phyloP scores from a whole-genome alignment of 35 echinoderm and acorn worm genomes.

The Ophioderma brevispina region DNA sequence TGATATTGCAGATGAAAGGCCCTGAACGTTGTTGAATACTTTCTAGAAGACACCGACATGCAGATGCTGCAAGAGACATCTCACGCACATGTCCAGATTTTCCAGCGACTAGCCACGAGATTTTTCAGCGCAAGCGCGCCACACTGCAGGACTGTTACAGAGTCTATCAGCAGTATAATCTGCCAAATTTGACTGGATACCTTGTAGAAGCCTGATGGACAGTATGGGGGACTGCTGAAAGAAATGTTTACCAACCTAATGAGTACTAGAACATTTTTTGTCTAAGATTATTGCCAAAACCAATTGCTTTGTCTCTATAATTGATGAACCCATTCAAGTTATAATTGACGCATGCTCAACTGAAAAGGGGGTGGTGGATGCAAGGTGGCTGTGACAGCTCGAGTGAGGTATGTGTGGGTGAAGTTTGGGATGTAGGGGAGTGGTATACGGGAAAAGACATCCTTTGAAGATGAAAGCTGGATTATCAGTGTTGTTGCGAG shows the following conservation, averaged over 20 bases:
- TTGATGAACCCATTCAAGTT: too few species aligned
- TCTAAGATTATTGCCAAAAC: too few species aligned
- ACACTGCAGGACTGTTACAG: slow-evolving; percentile 93
- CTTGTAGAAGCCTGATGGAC: slow-evolving; percentile 52
- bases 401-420: too few species aligned
- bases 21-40: slow-evolving; percentile 84
- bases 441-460: too few species aligned
- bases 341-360: too few species aligned
- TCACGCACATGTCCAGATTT: slow-evolving; percentile 86
- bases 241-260: slow-evolving; percentile 81
- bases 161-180: slow-evolving; percentile 89
- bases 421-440: too few species aligned
- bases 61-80: slow-evolving; percentile 92
- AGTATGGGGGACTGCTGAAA: slow-evolving; percentile 61
- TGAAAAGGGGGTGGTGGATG: too few species aligned
- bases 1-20: slow-evolving; percentile 94
- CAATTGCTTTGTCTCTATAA: too few species aligned
- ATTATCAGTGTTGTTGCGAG: too few species aligned
- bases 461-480: too few species aligned
- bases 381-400: too few species aligned
- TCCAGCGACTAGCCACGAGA: slow-evolving; percentile 92
- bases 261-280: too few species aligned
- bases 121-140: slow-evolving; percentile 91
- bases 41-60: slow-evolving; percentile 83
- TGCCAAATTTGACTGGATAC: slow-evolving; percentile 77